phyloP scores from a whole-genome alignment of 2,797 vertebrate species.

The Poecilia picta region DNA sequence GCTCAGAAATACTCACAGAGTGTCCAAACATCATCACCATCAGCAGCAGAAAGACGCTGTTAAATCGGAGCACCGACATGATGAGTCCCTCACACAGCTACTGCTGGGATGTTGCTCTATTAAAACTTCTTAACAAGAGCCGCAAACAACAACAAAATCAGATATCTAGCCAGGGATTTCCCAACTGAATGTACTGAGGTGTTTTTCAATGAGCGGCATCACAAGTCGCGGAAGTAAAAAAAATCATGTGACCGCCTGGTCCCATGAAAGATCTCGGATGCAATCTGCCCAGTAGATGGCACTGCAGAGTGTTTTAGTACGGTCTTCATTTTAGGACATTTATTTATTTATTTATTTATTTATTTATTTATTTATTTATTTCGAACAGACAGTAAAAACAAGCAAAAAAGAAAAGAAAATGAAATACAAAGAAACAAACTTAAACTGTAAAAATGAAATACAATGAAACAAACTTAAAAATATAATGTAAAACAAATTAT shows the following conservation, averaged over 20 bases:
- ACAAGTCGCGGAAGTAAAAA: constrained; percentile 60
- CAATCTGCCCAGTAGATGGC: constrained; percentile 23
- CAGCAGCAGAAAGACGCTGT: constrained; percentile 27
- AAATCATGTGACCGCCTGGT: constrained; percentile 60
- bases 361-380: too few species aligned
- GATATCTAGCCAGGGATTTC: not conserved
- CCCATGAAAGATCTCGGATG: not conserved
- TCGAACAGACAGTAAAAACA: too few species aligned
- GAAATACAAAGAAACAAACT: too few species aligned
- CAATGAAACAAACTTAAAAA: too few species aligned
- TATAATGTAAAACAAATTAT: too few species aligned
- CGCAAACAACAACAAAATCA: fast-evolving
- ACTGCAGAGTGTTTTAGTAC: not conserved
- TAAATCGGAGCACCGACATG: constrained; percentile 46
- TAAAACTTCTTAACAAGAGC: too few species aligned
- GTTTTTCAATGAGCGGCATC: constrained; percentile 23
- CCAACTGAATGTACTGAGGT: not conserved
- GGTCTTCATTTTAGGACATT: not conserved
- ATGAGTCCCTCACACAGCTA: not conserved
- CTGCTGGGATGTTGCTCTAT: not conserved
- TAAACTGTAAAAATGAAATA: too few species aligned
- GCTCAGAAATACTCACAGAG: constrained; percentile 55
- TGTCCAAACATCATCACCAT: constrained; percentile 42
- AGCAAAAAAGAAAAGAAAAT: too few species aligned
- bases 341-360: too few species aligned